These are phyloP conservation scores for Dendrolimus houi DNA, from an alignment of 2,888 invertebrate species.

Conservation along the genomic window DNA sequence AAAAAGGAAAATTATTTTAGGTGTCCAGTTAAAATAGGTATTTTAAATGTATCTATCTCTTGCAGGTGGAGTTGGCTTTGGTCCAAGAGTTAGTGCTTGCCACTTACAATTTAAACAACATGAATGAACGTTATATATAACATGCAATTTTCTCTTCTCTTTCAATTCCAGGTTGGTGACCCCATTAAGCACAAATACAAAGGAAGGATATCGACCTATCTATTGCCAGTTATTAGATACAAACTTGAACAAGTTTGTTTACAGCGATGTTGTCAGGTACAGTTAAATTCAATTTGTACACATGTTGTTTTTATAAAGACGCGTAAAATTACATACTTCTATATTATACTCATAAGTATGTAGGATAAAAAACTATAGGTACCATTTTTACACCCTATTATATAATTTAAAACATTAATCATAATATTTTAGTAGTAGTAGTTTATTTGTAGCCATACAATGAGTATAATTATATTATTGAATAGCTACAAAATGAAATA, in stretches of 20 bases:
- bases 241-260: conserved; percentile 76
- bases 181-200: conserved; percentile 29
- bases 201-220: conserved; percentile 70
- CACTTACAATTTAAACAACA: neutral
- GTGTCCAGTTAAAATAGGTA: neutral
- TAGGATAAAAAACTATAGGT: too few relatives aligned
- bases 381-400: too few relatives aligned
- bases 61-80: conserved; percentile 25
- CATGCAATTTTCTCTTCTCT: neutral
- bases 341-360: too few relatives aligned
- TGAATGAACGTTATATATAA: neutral
- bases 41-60: neutral
- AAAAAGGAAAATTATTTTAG: neutral
- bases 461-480: too few relatives aligned
- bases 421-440: too few relatives aligned
- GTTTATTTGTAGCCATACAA: too few relatives aligned
- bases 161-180: conserved; percentile 32
- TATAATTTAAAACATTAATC: too few relatives aligned
- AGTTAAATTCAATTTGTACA: neutral
- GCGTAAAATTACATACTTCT: too few relatives aligned
- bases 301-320: too few relatives aligned
- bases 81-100: neutral
- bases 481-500: too few relatives aligned
- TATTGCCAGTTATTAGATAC: conserved; percentile 70
- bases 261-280: conserved; percentile 62